These are phyloP conservation scores for Berghia stephanieae DNA, from an alignment of 1,140 invertebrate species.

Conservation along the genomic window DNA sequence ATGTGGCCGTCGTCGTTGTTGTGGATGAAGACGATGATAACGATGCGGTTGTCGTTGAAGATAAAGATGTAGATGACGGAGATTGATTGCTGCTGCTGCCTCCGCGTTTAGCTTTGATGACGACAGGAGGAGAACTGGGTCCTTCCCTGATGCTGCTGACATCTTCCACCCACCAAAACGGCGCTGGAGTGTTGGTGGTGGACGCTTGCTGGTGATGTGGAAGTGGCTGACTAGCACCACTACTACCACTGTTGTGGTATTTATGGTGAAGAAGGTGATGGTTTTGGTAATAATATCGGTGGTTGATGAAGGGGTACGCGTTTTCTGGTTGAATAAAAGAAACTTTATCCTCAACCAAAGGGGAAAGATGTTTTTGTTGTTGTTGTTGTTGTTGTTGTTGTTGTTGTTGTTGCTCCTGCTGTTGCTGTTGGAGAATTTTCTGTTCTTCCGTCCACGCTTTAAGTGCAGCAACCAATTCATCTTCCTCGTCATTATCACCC, in stretches of 20 bases:
- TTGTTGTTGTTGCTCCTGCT: not conserved
- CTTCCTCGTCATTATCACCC: too few species aligned
- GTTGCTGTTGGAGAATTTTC: too few species aligned
- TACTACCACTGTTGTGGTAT: too few species aligned
- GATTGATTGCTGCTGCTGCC: not conserved
- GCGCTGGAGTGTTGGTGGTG: conserved; percentile 12
- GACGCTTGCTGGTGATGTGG: not conserved
- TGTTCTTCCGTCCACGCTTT: conserved; percentile 25
- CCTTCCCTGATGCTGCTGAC: conserved; percentile 30
- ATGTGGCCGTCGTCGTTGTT: not conserved
- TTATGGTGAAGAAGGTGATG: too few species aligned
- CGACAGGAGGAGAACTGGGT: conserved; percentile 23
- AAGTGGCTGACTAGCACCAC: conserved; percentile 10
- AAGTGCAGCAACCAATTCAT: conserved; percentile 22
- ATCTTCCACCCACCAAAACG: conserved; percentile 27
- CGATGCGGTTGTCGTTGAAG: not conserved
- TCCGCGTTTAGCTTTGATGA: not conserved
- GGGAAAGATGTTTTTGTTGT: not conserved
- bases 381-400: conserved; percentile 13
- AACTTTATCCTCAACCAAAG: conserved; percentile 14
- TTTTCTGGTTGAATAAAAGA: not conserved
- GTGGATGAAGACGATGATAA: not conserved
- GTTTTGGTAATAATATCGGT: not conserved
- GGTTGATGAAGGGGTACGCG: conserved; percentile 13
- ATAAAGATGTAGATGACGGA: not conserved